A percentile compares a stretch with the other conserved stretches of the same genome.
Conservation (phyloP, 2,797 vertebrate species). For the Centropyge bicolor region DNA sequence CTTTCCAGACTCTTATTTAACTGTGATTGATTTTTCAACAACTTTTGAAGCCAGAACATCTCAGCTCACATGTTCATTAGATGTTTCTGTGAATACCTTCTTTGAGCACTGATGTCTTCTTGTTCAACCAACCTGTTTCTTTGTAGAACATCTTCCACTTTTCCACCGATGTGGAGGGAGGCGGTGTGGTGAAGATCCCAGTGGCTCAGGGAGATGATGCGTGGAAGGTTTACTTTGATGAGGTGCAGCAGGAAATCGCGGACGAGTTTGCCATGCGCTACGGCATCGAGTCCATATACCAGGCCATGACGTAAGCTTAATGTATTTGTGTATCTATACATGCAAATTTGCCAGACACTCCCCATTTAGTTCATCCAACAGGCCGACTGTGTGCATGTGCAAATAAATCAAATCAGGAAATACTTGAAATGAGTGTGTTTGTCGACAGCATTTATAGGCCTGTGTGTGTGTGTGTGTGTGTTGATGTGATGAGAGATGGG, state of each 20-base stretch:
- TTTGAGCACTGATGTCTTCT: not conserved
- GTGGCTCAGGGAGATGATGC: constrained; percentile 92
- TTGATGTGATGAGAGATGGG: constrained; percentile 21
- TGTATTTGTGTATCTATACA: constrained; percentile 5
- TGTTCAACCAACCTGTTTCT: not conserved
- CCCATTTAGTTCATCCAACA: not conserved
- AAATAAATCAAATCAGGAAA: constrained; percentile 61
- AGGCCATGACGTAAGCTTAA: constrained; percentile 96
- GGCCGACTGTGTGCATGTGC: not conserved
- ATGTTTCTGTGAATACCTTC: not conserved
- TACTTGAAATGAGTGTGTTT: constrained; percentile 32
- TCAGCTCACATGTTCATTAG: not conserved
- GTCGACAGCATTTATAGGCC: constrained; percentile 19
- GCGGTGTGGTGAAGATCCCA: constrained; percentile 91
- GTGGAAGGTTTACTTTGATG: constrained; percentile 98
- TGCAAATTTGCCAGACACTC: not conserved
- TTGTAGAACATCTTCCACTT: constrained; percentile 94
- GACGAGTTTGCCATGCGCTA: constrained; percentile 99
- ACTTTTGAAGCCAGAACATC: not conserved
- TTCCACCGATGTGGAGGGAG: constrained; percentile 90
- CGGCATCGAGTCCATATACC: constrained; percentile 96
- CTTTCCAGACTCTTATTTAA: not conserved
- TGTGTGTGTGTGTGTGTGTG: constrained; percentile 11
- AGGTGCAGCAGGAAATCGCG: constrained; percentile 94
- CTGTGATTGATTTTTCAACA: not conserved